Evolutionary conservation across 2,888 invertebrate species (phyloP).

Genomic region (Aspidiotus rigidus): DNA sequence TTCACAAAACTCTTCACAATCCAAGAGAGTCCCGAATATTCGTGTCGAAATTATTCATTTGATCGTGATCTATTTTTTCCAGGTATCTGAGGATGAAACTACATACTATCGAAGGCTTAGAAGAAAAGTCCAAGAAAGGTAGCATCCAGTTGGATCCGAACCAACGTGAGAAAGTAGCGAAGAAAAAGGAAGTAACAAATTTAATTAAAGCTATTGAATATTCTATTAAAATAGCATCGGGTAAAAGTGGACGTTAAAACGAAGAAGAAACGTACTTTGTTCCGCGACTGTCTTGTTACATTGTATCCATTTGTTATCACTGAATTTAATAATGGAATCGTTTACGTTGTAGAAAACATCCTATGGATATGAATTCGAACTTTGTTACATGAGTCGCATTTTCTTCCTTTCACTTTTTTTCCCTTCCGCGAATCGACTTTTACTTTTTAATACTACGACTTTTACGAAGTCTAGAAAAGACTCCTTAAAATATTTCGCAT

Average conservation of each 20-base stretch:
- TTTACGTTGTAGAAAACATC: neutral
- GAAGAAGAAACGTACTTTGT: conserved; percentile 6
- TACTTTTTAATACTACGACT: too few relatives aligned
- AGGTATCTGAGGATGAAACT: conserved; percentile 30
- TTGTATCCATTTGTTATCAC: conserved; percentile 20
- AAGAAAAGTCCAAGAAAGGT: conserved; percentile 10
- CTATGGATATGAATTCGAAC: neutral
- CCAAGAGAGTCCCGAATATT: too few relatives aligned
- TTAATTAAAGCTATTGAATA: conserved; percentile 27
- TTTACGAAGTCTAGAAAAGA: too few relatives aligned
- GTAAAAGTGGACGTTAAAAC: conserved; percentile 12
- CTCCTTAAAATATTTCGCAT: too few relatives aligned
- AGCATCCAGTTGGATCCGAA: conserved; percentile 9
- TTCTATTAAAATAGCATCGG: conserved; percentile 14
- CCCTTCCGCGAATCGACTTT: too few relatives aligned
- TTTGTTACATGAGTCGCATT: neutral
- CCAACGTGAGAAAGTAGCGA: conserved; percentile 13
- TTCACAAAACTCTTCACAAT: neutral
- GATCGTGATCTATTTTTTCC: neutral
- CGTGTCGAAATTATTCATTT: neutral
- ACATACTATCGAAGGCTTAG: conserved; percentile 24
- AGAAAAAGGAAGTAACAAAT: conserved; percentile 25
- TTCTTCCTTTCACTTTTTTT: neutral
- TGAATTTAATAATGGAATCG: conserved; percentile 18
- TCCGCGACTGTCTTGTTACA: neutral